Conservation (phyloP, 2,888 invertebrate species). For the Anthrax anthrax region DNA sequence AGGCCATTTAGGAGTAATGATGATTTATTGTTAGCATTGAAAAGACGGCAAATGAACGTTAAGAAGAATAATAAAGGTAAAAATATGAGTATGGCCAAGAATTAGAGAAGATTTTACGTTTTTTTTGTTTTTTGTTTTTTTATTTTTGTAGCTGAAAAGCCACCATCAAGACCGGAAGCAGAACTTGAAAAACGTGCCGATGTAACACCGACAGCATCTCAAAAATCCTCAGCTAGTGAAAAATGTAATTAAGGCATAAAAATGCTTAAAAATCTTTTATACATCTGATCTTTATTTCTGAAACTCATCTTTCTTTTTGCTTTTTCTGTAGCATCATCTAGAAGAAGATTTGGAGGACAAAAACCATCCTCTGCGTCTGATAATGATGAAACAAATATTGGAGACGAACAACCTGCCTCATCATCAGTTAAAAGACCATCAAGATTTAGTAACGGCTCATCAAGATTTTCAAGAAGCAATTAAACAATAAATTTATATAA, state of each 20-base stretch:
- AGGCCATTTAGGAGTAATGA: constrained; percentile 68
- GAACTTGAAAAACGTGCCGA: constrained; percentile 23
- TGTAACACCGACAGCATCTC: constrained; percentile 20
- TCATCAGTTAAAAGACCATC: constrained; percentile 24
- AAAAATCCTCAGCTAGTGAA: constrained; percentile 5
- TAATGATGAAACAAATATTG: constrained; percentile 13
- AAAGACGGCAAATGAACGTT: constrained; percentile 55
- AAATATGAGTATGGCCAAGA: background rate
- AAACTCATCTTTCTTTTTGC: background rate
- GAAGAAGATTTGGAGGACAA: constrained; percentile 6
- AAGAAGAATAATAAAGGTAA: constrained; percentile 36
- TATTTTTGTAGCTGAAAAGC: constrained; percentile 20
- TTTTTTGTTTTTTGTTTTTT: background rate
- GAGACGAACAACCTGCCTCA: constrained; percentile 25
- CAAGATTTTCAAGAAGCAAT: constrained; percentile 5
- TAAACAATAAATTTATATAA: no score
- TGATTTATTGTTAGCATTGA: constrained; percentile 56
- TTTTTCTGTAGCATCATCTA: background rate
- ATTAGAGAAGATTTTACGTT: background rate
- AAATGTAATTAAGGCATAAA: background rate
- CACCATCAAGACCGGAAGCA: constrained; percentile 19
- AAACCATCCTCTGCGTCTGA: constrained; percentile 1
- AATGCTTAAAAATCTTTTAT: background rate
- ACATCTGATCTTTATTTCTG: background rate
- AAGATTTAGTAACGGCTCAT: constrained; percentile 26